Conservation (phyloP, 1,140 invertebrate species). For the Bombus sylvicola region DNA sequence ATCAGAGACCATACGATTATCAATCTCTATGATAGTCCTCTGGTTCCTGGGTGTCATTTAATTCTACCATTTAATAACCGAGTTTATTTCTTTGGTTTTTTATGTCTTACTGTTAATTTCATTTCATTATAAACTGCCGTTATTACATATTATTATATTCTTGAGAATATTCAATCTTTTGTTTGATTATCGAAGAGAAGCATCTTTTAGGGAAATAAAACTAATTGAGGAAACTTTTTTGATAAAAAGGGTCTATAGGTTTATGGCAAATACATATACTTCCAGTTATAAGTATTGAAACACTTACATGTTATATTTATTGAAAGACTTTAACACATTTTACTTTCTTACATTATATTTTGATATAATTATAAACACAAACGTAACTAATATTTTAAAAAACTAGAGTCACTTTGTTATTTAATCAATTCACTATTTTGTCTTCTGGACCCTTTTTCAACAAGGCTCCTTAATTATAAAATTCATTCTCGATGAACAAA, state of each 20-base stretch:
- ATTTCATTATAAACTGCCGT: not conserved
- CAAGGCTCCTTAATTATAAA: not conserved
- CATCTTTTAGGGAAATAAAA: not conserved
- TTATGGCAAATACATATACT: not conserved
- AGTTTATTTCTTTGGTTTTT: not conserved
- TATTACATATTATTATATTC: not conserved
- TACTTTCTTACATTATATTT: not conserved
- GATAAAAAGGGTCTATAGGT: not conserved
- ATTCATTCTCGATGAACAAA: not conserved
- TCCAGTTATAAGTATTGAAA: not conserved
- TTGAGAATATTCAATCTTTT: not conserved
- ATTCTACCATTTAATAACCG: not conserved
- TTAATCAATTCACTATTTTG: not conserved
- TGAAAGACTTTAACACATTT: not conserved
- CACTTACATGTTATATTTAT: not conserved
- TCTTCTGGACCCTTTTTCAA: not conserved
- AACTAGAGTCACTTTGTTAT: not conserved
- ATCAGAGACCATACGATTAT: conserved; percentile 1
- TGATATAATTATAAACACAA: not conserved
- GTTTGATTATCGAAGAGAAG: not conserved
- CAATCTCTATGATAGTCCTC: not conserved
- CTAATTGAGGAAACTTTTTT: not conserved
- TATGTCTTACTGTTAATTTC: not conserved
- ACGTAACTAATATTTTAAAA: not conserved
- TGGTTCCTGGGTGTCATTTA: conserved; percentile 1